These are phyloP conservation scores for Helobdella robusta DNA, from an alignment of 2,888 invertebrate species.

Conservation along the genomic window DNA sequence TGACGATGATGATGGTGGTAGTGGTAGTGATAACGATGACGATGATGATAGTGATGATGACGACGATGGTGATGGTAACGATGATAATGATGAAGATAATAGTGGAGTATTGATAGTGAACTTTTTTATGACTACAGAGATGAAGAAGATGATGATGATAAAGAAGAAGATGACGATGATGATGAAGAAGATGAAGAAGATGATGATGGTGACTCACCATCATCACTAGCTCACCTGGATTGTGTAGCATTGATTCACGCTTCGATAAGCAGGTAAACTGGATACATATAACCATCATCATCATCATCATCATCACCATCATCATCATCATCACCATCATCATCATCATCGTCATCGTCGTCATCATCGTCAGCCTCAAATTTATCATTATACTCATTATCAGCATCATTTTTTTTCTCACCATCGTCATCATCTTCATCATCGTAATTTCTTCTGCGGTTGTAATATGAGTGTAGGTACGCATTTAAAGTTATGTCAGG, in stretches of 20 bases:
- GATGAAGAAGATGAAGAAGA: neutral
- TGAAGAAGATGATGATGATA: neutral
- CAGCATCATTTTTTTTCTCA: neutral
- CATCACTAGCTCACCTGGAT: no score
- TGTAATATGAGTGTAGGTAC: no score
- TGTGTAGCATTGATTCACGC: no score
- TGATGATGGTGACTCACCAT: neutral
- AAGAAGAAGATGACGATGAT: neutral
- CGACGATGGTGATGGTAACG: neutral
- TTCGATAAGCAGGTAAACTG: neutral
- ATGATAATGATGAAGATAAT: neutral
- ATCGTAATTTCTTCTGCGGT: no score
- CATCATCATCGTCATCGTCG: constrained; percentile 17
- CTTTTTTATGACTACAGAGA: no score
- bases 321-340: constrained; percentile 20
- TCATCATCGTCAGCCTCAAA: constrained; percentile 5
- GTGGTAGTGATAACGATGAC: neutral
- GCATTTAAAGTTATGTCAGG: no score
- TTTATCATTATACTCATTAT: constrained; percentile 2
- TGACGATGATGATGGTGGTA: neutral
- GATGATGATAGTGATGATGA: neutral
- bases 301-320: constrained; percentile 14
- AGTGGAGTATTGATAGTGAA: no score
- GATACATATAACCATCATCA: neutral
- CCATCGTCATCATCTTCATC: neutral